These are phyloP conservation scores for Apocrypta bakeri DNA, from an alignment of 1,140 invertebrate genomes.

Conservation along the genomic window DNA sequence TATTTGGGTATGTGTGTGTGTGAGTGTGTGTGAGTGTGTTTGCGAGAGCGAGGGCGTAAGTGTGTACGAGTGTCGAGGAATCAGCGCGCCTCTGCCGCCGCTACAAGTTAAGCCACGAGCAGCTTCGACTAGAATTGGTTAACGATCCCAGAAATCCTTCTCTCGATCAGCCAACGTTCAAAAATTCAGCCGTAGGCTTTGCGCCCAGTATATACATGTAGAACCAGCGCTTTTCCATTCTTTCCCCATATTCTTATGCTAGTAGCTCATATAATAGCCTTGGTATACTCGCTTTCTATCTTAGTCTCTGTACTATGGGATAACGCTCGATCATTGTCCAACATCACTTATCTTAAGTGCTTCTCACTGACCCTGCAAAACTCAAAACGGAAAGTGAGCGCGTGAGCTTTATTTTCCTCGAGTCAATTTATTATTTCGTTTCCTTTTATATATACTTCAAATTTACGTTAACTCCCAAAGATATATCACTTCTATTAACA, in stretches of 20 bases:
- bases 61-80: not conserved
- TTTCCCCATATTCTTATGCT: not conserved
- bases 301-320: not conserved
- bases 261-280: not conserved
- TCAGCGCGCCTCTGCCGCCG: not conserved
- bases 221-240: not conserved
- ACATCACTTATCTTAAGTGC: not conserved
- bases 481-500: too few relatives aligned
- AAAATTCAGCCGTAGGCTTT: slow-evolving; percentile 8
- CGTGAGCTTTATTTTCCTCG: not conserved
- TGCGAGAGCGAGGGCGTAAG: too few relatives aligned
- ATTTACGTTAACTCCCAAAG: too few relatives aligned
- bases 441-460: too few relatives aligned
- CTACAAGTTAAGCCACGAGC: not conserved
- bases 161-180: not conserved
- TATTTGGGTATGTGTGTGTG: not conserved
- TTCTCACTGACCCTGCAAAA: not conserved
- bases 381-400: not conserved
- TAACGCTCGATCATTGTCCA: slow-evolving; percentile 2
- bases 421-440: not conserved
- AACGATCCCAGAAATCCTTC: slow-evolving; percentile 36
- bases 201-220: not conserved
- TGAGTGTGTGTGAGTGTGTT: not conserved
- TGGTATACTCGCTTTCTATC: not conserved
- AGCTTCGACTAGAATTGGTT: slow-evolving; percentile 14